These are phyloP conservation scores for Norana najaformis DNA, from an alignment of 2,888 invertebrate genomes.

Conservation along the genomic window DNA sequence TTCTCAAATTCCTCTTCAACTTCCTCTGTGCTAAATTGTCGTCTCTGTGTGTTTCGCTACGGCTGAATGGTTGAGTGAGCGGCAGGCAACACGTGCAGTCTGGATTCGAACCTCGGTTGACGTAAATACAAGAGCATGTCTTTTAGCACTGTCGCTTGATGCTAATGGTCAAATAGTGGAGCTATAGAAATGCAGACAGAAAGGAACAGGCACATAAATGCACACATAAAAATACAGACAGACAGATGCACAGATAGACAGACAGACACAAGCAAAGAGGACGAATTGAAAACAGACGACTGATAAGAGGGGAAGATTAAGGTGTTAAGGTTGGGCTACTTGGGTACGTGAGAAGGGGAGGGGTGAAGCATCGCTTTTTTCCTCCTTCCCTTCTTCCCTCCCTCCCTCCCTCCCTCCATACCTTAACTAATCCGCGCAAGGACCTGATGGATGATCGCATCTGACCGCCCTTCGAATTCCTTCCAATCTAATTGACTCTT, in stretches of 20 bases:
- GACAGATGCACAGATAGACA: not conserved
- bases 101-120: too few species aligned
- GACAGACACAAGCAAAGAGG: not conserved
- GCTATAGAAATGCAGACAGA: not conserved
- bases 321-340: too few species aligned
- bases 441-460: slow-evolving; percentile 18
- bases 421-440: not conserved
- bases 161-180: too few species aligned
- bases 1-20: not conserved
- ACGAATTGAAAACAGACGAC: not conserved
- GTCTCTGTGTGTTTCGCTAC: not conserved
- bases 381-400: too few species aligned
- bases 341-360: too few species aligned
- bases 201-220: not conserved
- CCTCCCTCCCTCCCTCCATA: too few species aligned
- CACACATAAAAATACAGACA: not conserved
- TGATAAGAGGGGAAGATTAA: not conserved
- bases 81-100: too few species aligned
- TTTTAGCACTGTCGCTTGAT: too few species aligned
- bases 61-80: too few species aligned
- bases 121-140: too few species aligned
- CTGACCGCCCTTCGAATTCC: not conserved
- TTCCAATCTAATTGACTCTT: slow-evolving; percentile 1
- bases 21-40: too few species aligned
- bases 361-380: too few species aligned